A percentile compares a stretch with the other conserved stretches of the same genome.
Evolutionary conservation across 2,888 invertebrate species (phyloP).

Genomic region (Tipula vernalis): DNA sequence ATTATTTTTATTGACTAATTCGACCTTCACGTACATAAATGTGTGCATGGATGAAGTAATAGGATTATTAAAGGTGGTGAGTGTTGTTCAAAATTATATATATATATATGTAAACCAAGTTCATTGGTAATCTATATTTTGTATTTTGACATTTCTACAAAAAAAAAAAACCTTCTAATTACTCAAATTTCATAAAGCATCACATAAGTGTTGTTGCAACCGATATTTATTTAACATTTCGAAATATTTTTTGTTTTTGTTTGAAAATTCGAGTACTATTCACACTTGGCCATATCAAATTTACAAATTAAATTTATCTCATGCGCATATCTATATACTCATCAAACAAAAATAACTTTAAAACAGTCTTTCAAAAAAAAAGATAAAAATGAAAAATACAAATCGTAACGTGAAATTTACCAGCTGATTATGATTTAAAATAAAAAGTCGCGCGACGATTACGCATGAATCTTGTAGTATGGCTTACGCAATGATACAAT

Average conservation of each 20-base stretch:
- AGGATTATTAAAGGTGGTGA: neutral
- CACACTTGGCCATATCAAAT: neutral
- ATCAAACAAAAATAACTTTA: neutral
- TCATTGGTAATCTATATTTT: neutral
- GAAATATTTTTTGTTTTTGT: neutral
- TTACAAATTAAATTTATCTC: neutral
- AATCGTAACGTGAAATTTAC: neutral
- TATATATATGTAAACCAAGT: neutral
- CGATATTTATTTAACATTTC: neutral
- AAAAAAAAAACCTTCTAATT: neutral
- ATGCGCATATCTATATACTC: neutral
- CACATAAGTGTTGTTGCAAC: neutral
- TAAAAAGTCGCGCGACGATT: neutral
- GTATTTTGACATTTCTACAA: neutral
- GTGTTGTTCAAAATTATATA: neutral
- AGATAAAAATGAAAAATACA: neutral
- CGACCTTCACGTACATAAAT: neutral
- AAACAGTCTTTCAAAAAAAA: neutral
- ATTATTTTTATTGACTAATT: neutral
- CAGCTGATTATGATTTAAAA: neutral
- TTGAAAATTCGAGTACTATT: neutral
- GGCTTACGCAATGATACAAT: neutral
- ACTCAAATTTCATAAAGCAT: neutral
- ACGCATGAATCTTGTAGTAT: neutral
- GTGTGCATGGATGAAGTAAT: neutral